These are phyloP conservation scores for Dorcus hopei DNA, from an alignment of 2,888 invertebrate genomes.

Conservation along the genomic window DNA sequence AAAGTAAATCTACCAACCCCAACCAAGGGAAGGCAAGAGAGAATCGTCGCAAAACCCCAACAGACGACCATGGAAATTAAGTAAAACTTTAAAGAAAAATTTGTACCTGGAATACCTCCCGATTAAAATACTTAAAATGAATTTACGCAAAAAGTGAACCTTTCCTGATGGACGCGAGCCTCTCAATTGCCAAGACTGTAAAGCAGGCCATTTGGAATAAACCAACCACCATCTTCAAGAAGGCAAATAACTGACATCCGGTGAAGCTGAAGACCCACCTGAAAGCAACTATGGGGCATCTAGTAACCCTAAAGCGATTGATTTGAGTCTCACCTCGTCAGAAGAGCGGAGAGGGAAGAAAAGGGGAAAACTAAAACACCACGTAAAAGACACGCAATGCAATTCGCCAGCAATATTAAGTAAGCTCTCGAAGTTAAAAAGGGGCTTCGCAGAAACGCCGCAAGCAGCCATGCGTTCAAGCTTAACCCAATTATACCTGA, in stretches of 20 bases:
- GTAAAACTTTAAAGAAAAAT: conserved; percentile 49
- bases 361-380: conserved; percentile 56
- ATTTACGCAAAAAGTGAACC: conserved; percentile 40
- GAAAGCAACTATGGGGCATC: conserved; percentile 22
- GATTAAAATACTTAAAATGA: not conserved
- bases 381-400: conserved; percentile 52
- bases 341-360: conserved; percentile 54
- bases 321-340: conserved; percentile 47
- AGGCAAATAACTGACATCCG: conserved; percentile 57
- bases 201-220: conserved; percentile 55
- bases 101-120: conserved; percentile 43
- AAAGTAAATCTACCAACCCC: conserved; percentile 55
- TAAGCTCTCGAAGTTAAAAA: conserved; percentile 55
- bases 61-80: conserved; percentile 50
- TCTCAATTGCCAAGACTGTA: conserved; percentile 52
- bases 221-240: conserved; percentile 56
- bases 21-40: conserved; percentile 52
- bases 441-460: conserved; percentile 56
- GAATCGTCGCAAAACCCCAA: conserved; percentile 49
- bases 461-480: conserved; percentile 57
- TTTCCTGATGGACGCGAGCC: conserved; percentile 53
- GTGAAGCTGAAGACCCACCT: conserved; percentile 57
- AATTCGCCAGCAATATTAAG: conserved; percentile 55
- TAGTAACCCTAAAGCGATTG: not conserved
- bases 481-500: conserved; percentile 56